phyloP scores from a whole-genome alignment of 2,113 vertebrate genomes.

The Caranx ignobilis region DNA sequence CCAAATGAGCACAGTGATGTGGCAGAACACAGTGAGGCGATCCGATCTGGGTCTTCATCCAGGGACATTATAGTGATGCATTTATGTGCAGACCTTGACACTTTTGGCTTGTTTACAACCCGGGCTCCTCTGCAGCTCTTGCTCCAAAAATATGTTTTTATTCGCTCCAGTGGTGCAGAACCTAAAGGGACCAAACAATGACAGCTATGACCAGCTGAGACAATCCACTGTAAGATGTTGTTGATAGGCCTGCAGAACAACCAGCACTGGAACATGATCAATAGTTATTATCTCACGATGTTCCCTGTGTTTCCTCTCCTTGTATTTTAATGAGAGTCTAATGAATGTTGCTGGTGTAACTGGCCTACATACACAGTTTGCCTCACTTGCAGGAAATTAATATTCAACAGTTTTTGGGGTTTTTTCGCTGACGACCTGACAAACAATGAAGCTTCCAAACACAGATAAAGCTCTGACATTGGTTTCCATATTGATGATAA shows the following conservation, averaged over 20 bases:
- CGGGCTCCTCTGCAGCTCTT: slow-evolving; percentile 12
- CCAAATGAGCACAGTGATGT: slow-evolving; percentile 1
- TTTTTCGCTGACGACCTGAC: slow-evolving; percentile 16
- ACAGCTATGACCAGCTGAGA: slow-evolving; percentile 22
- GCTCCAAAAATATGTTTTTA: slow-evolving; percentile 23
- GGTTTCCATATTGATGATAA: background rate
- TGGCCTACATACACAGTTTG: slow-evolving; percentile 53
- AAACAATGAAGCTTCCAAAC: background rate
- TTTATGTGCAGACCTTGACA: slow-evolving; percentile 13
- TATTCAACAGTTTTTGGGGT: slow-evolving; percentile 28
- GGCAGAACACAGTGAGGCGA: slow-evolving; percentile 4
- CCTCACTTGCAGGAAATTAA: slow-evolving; percentile 31
- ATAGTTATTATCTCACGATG: slow-evolving; percentile 3
- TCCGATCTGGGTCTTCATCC: background rate
- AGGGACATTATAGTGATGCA: slow-evolving; percentile 2
- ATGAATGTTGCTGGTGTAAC: slow-evolving; percentile 23
- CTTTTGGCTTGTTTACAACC: slow-evolving; percentile 13
- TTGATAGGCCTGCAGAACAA: slow-evolving; percentile 15
- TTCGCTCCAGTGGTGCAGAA: slow-evolving; percentile 38
- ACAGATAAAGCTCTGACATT: background rate
- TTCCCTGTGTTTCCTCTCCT: slow-evolving; percentile 8
- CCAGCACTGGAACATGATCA: slow-evolving; percentile 5
- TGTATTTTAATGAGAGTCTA: slow-evolving; percentile 45
- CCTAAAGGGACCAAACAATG: slow-evolving; percentile 47
- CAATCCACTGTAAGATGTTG: slow-evolving; percentile 24